phyloP scores from a whole-genome alignment of 2,888 invertebrate species.

The Perizoma affinitatum region DNA sequence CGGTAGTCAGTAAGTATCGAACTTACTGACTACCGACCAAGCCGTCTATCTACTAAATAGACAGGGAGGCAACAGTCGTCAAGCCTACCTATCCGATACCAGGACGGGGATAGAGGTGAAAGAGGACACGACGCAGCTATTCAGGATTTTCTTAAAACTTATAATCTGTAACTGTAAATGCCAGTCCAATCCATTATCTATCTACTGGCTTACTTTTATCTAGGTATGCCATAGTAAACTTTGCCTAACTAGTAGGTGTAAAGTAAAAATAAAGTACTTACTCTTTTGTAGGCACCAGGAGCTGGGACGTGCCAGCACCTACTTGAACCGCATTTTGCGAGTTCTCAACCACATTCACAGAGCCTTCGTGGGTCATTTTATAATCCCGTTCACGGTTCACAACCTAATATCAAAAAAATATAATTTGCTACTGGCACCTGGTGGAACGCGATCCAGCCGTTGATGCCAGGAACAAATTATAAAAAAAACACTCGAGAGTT shows the following conservation, averaged over 20 bases:
- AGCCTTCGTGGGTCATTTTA: slow-evolving; percentile 63
- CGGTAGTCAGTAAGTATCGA: too few species aligned
- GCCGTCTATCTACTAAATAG: too few species aligned
- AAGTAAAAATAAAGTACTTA: slow-evolving; percentile 38
- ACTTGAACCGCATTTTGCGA: slow-evolving; percentile 16
- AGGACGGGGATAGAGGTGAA: too few species aligned
- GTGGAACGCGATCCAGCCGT: slow-evolving; percentile 13
- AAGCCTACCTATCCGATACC: too few species aligned
- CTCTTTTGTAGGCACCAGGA: slow-evolving; percentile 33
- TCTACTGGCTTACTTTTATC: too few species aligned
- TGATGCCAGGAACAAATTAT: slow-evolving; percentile 39
- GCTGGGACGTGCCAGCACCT: slow-evolving; percentile 14
- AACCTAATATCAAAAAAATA: slow-evolving; percentile 42
- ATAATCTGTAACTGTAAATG: too few species aligned
- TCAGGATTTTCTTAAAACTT: too few species aligned
- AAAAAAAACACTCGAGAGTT: slow-evolving; percentile 38
- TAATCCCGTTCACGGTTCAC: slow-evolving; percentile 39
- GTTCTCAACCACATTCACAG: slow-evolving; percentile 62
- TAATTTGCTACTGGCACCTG: slow-evolving; percentile 37
- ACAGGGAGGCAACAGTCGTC: too few species aligned
- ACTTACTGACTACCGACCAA: too few species aligned
- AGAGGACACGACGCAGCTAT: too few species aligned
- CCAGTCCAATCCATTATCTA: too few species aligned
- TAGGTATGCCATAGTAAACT: too few species aligned
- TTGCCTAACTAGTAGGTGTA: background rate